Evolutionary conservation across 2,797 vertebrate genomes (phyloP).

Genomic region (Pseudochirops corinnae): DNA sequence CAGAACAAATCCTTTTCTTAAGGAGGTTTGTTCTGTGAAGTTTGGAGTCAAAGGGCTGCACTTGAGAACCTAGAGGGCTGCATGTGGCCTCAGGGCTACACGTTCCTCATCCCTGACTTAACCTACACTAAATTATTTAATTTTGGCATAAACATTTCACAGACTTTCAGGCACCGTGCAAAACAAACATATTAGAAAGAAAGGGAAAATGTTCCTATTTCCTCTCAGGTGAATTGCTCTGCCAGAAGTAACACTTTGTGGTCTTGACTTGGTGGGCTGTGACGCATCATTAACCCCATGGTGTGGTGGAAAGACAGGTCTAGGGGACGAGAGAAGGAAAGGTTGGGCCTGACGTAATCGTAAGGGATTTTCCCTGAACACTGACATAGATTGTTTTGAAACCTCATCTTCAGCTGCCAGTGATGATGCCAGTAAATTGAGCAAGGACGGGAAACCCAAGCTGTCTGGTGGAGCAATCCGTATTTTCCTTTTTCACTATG

Average conservation of each 20-base stretch:
- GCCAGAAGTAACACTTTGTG: neutral
- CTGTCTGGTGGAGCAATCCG: neutral
- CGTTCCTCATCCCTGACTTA: neutral
- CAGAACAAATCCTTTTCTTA: too few relatives aligned
- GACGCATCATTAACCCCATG: neutral
- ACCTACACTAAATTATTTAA: neutral
- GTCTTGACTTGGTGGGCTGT: neutral
- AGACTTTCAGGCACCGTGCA: neutral
- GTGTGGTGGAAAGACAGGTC: neutral
- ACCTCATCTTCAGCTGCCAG: neutral
- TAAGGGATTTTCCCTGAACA: neutral
- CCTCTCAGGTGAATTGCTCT: neutral
- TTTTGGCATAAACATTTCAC: neutral
- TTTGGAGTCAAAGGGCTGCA: too few relatives aligned
- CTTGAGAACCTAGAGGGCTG: too few relatives aligned
- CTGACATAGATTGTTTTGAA: neutral
- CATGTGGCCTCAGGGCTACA: too few relatives aligned
- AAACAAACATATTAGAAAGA: neutral
- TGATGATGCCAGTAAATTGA: neutral
- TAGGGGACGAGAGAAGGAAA: neutral
- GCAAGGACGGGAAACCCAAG: neutral
- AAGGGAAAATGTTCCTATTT: neutral
- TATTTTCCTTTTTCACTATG: neutral
- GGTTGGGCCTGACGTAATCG: neutral
- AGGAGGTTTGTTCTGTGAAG: too few relatives aligned